phyloP scores from a whole-genome alignment of 92 coral and sea anemone species.

The Phenganax stokvisi region DNA sequence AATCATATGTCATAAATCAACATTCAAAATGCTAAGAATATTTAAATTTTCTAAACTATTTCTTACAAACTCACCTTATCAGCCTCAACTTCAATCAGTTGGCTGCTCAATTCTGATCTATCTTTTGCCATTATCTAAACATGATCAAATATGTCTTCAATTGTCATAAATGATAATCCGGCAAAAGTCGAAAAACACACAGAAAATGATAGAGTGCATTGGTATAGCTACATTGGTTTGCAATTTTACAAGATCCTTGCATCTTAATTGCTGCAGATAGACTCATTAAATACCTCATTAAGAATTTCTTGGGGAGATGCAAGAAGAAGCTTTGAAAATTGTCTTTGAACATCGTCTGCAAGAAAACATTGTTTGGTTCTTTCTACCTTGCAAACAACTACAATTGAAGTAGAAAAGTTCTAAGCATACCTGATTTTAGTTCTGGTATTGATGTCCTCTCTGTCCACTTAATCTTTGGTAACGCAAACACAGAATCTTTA shows the following conservation, averaged over 20 bases:
- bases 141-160: no score
- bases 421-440: neutral
- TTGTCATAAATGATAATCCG: neutral
- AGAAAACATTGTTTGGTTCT: neutral
- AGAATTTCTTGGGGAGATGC: conserved; percentile 80
- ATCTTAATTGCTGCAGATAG: no score
- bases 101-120: conserved; percentile 59
- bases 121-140: conserved; percentile 62
- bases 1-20: no score
- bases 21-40: no score
- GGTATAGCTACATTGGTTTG: neutral
- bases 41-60: neutral
- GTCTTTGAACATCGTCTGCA: conserved; percentile 68
- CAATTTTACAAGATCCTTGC: neutral
- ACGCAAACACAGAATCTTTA: conserved; percentile 75
- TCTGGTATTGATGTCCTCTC: conserved; percentile 64
- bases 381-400: neutral
- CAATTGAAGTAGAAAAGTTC: neutral
- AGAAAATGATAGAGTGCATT: neutral
- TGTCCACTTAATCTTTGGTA: conserved; percentile 80
- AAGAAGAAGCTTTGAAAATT: conserved; percentile 73
- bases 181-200: neutral
- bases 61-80: conserved; percentile 57
- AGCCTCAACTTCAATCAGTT: conserved; percentile 55
- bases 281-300: conserved; percentile 51